phyloP scores from a whole-genome alignment of 2,113 vertebrate genomes.

The Corapipo altera region DNA sequence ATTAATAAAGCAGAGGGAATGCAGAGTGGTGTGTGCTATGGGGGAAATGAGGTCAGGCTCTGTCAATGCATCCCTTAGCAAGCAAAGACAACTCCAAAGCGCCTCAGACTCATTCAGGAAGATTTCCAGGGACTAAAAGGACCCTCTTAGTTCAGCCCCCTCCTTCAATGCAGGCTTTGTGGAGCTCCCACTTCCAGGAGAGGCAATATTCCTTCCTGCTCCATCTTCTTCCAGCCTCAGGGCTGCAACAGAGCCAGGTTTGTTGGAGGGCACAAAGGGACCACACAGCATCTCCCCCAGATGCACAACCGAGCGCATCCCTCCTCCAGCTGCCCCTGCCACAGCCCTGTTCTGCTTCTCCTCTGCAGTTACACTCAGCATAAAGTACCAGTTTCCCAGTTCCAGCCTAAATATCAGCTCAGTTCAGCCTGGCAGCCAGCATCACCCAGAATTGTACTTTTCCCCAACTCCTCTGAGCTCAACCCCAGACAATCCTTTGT shows the following conservation, averaged over 20 bases:
- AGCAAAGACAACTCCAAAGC: neutral
- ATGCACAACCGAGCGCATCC: fast-evolving
- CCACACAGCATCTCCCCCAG: conserved; percentile 19
- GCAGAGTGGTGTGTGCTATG: neutral
- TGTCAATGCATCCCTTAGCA: neutral
- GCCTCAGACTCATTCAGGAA: neutral
- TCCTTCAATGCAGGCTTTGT: conserved; percentile 43
- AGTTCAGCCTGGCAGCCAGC: neutral
- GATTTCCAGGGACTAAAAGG: neutral
- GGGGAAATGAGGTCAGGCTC: conserved; percentile 39
- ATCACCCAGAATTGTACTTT: neutral
- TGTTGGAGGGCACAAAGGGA: conserved; percentile 36
- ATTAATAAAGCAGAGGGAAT: neutral
- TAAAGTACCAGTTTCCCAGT: neutral
- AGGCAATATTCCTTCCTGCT: conserved; percentile 28
- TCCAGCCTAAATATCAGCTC: neutral
- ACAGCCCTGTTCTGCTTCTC: neutral
- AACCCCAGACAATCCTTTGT: neutral
- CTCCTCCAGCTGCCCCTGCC: neutral
- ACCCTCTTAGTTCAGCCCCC: neutral
- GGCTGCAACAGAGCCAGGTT: conserved; percentile 1
- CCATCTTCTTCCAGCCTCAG: neutral
- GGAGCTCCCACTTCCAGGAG: neutral
- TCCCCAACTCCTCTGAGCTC: neutral
- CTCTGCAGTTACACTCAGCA: neutral